Evolutionary conservation across 2,113 vertebrate genomes (phyloP).

Genomic region (Chascanopsetta lugubris): DNA sequence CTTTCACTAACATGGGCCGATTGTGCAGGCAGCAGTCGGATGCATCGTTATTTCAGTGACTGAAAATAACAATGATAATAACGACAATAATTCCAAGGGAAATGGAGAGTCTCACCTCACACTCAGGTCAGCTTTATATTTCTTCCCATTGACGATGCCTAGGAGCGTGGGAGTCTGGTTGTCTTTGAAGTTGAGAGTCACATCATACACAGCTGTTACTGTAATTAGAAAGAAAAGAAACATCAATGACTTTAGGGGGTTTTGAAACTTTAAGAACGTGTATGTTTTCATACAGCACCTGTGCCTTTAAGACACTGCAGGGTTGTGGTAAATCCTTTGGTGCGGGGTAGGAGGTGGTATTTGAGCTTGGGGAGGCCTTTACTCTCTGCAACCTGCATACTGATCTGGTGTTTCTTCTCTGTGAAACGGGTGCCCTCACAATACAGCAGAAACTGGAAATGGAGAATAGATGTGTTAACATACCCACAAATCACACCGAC

Average conservation of each 20-base stretch:
- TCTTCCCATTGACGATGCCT: conserved; percentile 94
- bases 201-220: conserved; percentile 96
- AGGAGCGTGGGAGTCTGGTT: conserved; percentile 94
- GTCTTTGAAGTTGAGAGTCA: conserved; percentile 96
- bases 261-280: background rate
- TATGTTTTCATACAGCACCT: conserved; percentile 68
- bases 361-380: conserved; percentile 95
- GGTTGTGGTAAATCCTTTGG: conserved; percentile 98
- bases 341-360: conserved; percentile 94
- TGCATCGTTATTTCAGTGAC: conserved; percentile 5
- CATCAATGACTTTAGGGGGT: background rate
- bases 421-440: conserved; percentile 98
- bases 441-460: conserved; percentile 91
- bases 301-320: conserved; percentile 95
- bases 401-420: conserved; percentile 96
- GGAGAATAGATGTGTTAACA: conserved; percentile 18
- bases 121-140: conserved; percentile 95
- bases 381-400: conserved; percentile 95
- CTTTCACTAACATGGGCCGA: too few relatives aligned
- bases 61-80: too few relatives aligned
- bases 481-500: conserved; percentile 1
- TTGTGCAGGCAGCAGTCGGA: conserved; percentile 9
- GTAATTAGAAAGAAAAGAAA: background rate
- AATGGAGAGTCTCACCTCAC: conserved; percentile 83
- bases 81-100: background rate